These are phyloP conservation scores for Netelia fuscicornis DNA, from an alignment of 2,888 invertebrate genomes.

Conservation along the genomic window DNA sequence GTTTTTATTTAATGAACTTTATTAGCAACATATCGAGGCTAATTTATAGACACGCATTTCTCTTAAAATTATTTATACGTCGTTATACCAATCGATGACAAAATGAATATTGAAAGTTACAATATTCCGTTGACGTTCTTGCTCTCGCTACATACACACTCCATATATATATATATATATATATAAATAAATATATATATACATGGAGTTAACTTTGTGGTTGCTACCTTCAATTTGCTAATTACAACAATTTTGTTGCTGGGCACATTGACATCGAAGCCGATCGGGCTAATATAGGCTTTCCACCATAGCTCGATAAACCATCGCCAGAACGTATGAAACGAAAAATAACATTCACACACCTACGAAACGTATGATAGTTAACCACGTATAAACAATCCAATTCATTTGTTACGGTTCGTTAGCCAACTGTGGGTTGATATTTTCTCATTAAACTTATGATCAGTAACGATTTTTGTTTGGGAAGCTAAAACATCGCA, in stretches of 20 bases:
- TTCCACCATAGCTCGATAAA: conserved; percentile 7
- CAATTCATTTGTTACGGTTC: conserved; percentile 44
- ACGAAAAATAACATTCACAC: conserved; percentile 6
- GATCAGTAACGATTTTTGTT: background rate
- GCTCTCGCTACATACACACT: background rate
- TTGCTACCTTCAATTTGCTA: background rate
- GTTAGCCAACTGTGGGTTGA: background rate
- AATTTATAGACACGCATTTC: conserved; percentile 55
- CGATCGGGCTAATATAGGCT: conserved; percentile 41
- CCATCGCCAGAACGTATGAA: background rate
- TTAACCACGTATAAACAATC: conserved; percentile 72
- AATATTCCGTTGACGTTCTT: conserved; percentile 22
- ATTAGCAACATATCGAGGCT: conserved; percentile 56
- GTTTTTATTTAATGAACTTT: conserved; percentile 60
- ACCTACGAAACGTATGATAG: conserved; percentile 54
- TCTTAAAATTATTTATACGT: conserved; percentile 55
- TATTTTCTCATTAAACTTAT: background rate
- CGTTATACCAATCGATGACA: conserved; percentile 49
- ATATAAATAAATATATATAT: background rate
- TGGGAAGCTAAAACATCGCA: conserved; percentile 21
- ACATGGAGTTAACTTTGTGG: background rate
- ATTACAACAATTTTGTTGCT: conserved; percentile 12
- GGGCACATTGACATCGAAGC: conserved; percentile 25
- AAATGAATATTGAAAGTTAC: conserved; percentile 39
- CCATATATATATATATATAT: background rate